Percentiles rank a stretch among this genome's conserved stretches.
Conservation (phyloP, 2,888 invertebrate genomes). For the Rotaria sp. region DNA sequence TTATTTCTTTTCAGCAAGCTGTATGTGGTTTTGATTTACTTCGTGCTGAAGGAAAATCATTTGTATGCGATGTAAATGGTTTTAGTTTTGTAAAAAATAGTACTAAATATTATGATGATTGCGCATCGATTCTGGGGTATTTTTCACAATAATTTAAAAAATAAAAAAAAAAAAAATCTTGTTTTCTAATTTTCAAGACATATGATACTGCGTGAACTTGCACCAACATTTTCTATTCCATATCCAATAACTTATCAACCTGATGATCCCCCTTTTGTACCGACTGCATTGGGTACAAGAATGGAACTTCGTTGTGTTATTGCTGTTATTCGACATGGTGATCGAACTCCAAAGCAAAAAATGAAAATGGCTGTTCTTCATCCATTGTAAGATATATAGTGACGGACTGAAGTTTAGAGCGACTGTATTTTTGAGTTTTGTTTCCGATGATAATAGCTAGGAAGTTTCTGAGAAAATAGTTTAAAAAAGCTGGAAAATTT, state of each 20-base stretch:
- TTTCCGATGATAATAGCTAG: too few species aligned
- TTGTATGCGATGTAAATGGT: constrained; percentile 98
- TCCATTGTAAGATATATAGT: constrained; percentile 61
- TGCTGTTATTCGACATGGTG: constrained; percentile 92
- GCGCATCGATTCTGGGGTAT: constrained; percentile 72
- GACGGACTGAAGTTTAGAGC: too few species aligned
- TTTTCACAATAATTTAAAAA: neutral
- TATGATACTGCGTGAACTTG: constrained; percentile 87
- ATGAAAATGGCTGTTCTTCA: constrained; percentile 99
- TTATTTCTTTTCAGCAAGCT: constrained; percentile 64
- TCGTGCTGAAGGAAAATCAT: constrained; percentile 92
- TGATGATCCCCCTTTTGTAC: constrained; percentile 96
- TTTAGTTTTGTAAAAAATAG: constrained; percentile 99
- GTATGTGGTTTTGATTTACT: constrained; percentile 97
- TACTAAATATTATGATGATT: constrained; percentile 98
- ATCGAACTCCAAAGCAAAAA: constrained; percentile 97
- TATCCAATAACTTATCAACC: constrained; percentile 71
- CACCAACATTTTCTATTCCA: constrained; percentile 88
- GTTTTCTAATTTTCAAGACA: constrained; percentile 57
- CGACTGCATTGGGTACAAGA: constrained; percentile 94
- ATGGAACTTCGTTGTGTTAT: constrained; percentile 86
- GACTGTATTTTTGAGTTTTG: too few species aligned
- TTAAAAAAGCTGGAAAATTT: too few species aligned
- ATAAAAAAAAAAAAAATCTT: too few species aligned
- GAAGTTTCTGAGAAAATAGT: too few species aligned